Base-by-base conservation (phyloP, 64 coral and sea anemone genomes). In the Actinia tenebrosa region DNA sequence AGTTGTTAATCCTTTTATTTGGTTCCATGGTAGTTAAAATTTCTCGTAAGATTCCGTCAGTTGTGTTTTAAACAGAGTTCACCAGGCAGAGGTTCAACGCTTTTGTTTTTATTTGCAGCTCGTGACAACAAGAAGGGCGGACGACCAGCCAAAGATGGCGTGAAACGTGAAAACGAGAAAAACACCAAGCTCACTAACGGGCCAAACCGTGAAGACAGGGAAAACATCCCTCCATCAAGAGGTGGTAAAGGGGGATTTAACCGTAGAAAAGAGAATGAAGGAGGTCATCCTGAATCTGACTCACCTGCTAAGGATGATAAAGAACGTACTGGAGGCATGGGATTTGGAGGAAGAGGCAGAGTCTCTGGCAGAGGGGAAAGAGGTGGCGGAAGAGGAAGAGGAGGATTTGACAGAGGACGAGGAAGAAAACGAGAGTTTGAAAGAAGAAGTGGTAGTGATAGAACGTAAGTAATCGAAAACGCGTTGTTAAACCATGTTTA, bases 391-490 rank as follows among this genome's bases (percentile, higher is more conserved):
- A 64, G 90, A n/a, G 83, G 93, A 27, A 72, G 94, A 27, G 94
- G 94, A 1, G 88, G 88, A 56, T 90, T 93, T 86, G 94, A 91
- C 43, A 87, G 94, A 5, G 94, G 94, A 17, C 80, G 86, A 0
- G 77, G 83, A 14, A 88, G 94, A 53, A 97, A 97, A 80, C 81
- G 94, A 72, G 94, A 97, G 20, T 97, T 97, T 84, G 94, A 97
- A 86, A 87, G 94, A 91, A 90, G 94, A 97, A 97, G 91, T 52
- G 94, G 94, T 45, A 93, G 91, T 50, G 91, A 97, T 62, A 68
- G 91, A 85, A 93, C 94, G 94, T 97, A 90, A 97, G 94, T 96
- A 77, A 66, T 66, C 19, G 63, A 66, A 23, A 60, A 81, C 79
- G 9, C 46, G 46, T 50, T 81, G 17, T 50, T 19, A 3, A 45